phyloP scores from a whole-genome alignment of 2,113 vertebrate species.

The Otus sunia region DNA sequence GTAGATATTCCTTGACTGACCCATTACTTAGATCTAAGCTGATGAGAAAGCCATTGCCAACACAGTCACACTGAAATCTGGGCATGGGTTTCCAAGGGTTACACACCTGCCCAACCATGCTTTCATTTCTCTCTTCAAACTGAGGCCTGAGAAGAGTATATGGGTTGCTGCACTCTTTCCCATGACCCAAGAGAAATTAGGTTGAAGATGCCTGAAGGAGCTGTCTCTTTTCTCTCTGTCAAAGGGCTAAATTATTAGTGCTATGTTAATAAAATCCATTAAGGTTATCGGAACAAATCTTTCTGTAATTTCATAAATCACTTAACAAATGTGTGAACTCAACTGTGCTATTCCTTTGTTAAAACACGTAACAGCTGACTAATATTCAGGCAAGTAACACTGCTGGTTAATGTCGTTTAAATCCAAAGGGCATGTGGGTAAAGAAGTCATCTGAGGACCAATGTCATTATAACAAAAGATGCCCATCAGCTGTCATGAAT shows the following conservation, averaged over 20 bases:
- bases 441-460: not conserved
- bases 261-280: not conserved
- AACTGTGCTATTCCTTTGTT: not conserved
- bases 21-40: not conserved
- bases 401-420: not conserved
- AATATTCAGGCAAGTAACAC: not conserved
- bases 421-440: not conserved
- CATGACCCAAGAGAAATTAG: not conserved
- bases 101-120: not conserved
- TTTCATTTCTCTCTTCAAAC: not conserved
- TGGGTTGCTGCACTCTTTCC: not conserved
- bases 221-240: not conserved
- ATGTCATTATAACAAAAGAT: conserved; percentile 3
- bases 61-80: not conserved
- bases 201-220: not conserved
- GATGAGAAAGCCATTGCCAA: not conserved
- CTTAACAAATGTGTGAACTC: not conserved
- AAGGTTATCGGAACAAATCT: not conserved
- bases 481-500: not conserved
- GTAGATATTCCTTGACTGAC: not conserved
- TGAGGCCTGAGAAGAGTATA: not conserved
- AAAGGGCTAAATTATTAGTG: not conserved
- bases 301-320: not conserved
- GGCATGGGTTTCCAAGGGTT: not conserved
- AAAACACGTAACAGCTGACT: not conserved